These are phyloP conservation scores for Nemotelus pantherinus DNA, from an alignment of 2,888 invertebrate genomes.

Conservation along the genomic window DNA sequence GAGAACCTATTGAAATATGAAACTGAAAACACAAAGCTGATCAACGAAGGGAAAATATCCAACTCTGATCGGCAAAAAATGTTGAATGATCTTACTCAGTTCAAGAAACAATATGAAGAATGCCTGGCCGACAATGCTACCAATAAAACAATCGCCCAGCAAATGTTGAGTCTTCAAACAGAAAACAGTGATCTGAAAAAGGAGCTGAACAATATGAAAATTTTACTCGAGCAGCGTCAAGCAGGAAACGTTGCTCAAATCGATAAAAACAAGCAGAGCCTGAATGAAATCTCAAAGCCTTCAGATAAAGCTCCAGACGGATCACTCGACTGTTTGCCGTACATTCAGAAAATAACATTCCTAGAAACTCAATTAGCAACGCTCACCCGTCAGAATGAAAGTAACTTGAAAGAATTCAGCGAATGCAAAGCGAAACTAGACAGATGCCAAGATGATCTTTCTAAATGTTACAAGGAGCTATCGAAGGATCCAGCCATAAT, in stretches of 20 bases:
- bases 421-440: conserved; percentile 16
- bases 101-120: conserved; percentile 4
- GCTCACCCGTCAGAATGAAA: neutral
- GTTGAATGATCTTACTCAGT: neutral
- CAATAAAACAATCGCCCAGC: neutral
- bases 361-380: neutral
- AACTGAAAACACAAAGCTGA: neutral
- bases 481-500: neutral
- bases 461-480: neutral
- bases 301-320: neutral
- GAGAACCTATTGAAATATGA: neutral
- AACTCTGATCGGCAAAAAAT: neutral
- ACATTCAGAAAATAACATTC: conserved; percentile 1
- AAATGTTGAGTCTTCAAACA: neutral
- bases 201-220: neutral
- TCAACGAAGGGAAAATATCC: neutral
- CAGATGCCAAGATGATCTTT: conserved; percentile 1
- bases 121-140: neutral
- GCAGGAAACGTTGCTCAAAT: neutral
- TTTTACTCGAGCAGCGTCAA: neutral
- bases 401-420: neutral
- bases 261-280: neutral
- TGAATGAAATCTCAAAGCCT: neutral
- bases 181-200: neutral
- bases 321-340: neutral